Evolutionary conservation across 2,888 invertebrate genomes (phyloP).

Genomic region (Limnephilus marmoratus): DNA sequence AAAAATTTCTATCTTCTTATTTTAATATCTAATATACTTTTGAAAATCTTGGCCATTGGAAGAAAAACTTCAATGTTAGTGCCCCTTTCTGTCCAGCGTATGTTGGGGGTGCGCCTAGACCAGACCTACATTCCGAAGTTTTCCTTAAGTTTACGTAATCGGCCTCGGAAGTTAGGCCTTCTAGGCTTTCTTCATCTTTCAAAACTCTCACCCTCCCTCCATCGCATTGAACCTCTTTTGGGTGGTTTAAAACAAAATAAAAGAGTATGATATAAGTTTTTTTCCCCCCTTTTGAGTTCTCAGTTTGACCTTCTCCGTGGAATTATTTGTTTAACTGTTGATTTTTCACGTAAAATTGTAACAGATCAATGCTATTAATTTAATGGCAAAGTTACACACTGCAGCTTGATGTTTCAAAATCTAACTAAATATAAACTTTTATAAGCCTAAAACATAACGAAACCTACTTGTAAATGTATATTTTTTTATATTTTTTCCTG

Average conservation of each 20-base stretch:
- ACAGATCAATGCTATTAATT: too few species aligned
- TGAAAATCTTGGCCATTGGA: background rate
- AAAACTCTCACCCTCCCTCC: background rate
- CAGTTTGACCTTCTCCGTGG: background rate
- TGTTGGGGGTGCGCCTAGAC: background rate
- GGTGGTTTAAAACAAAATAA: background rate
- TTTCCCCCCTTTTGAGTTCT: background rate
- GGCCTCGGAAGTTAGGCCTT: background rate
- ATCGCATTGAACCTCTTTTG: background rate
- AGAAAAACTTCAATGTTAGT: background rate
- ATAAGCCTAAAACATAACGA: too few species aligned
- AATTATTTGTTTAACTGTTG: background rate
- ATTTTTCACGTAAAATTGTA: background rate
- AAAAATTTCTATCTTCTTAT: too few species aligned
- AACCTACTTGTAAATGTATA: too few species aligned
- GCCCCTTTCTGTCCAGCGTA: background rate
- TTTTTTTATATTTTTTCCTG: too few species aligned
- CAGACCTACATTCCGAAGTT: background rate
- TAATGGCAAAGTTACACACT: too few species aligned
- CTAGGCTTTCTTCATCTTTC: background rate
- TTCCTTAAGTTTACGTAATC: background rate
- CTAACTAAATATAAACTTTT: too few species aligned
- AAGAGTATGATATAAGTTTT: background rate
- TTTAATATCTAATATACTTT: background rate
- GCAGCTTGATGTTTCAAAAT: too few species aligned